These are phyloP conservation scores for Macrochelys suwanniensis DNA, from an alignment of 2,797 vertebrate species.

Conservation along the genomic window DNA sequence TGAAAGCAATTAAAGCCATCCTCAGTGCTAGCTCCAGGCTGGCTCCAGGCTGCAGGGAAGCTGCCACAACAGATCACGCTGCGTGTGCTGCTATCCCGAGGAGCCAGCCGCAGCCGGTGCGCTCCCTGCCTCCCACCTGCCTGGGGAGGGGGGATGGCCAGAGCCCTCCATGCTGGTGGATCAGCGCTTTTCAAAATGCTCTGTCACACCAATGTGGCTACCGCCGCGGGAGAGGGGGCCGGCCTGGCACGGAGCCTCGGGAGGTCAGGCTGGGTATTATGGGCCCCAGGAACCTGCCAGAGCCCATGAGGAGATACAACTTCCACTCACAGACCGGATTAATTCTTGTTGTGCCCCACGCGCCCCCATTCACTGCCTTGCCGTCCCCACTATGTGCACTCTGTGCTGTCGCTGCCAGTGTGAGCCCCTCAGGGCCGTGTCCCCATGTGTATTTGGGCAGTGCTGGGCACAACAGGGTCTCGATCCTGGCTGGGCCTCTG, in stretches of 20 bases:
- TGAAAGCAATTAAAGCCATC: conserved; percentile 99
- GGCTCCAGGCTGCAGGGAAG: conserved; percentile 92
- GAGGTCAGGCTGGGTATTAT: neutral
- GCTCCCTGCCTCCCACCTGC: conserved; percentile 1
- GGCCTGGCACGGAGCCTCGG: neutral
- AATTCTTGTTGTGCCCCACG: no score
- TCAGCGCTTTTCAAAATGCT: neutral
- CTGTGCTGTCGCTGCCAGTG: neutral
- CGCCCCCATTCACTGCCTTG: no score
- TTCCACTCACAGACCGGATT: neutral
- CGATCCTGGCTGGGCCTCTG: neutral
- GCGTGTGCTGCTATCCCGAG: conserved; percentile 73
- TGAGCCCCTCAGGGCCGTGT: neutral
- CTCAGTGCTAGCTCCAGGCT: conserved; percentile 95
- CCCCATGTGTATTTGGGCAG: no score
- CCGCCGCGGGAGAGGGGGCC: neutral
- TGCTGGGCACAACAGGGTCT: neutral
- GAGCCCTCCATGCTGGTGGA: neutral
- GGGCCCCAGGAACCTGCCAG: neutral
- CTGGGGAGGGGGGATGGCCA: neutral
- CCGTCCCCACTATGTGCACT: neutral
- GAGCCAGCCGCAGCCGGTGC: conserved; percentile 73
- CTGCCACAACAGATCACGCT: conserved; percentile 95
- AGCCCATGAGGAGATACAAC: neutral
- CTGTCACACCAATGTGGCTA: neutral